Percentiles rank a stretch among this genome's conserved stretches.
phyloP scores from a whole-genome alignment of 92 coral and sea anemone species.

The Zoanthus sociatus region DNA sequence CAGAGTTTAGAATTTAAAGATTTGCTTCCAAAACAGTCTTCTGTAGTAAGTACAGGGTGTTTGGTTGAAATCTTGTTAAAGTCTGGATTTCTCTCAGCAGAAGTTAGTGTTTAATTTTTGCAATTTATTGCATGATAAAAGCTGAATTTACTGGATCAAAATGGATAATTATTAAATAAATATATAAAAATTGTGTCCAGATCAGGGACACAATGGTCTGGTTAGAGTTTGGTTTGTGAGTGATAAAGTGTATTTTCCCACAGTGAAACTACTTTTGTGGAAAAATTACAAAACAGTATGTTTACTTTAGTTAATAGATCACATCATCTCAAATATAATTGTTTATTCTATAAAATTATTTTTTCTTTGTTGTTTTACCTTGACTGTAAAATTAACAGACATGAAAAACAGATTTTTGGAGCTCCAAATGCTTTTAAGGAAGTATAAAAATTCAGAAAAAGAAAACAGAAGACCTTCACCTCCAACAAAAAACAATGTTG shows the following conservation, averaged over 20 bases:
- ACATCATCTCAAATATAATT: too few relatives aligned
- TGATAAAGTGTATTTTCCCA: too few relatives aligned
- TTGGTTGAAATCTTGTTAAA: not conserved
- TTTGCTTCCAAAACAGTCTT: not conserved
- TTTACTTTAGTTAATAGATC: too few relatives aligned
- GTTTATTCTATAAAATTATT: too few relatives aligned
- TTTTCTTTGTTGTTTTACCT: not conserved
- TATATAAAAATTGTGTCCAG: too few relatives aligned
- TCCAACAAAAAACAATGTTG: not conserved
- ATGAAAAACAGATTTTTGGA: conserved; percentile 44
- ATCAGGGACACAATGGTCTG: too few relatives aligned
- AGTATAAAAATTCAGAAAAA: conserved; percentile 17
- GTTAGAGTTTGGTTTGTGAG: too few relatives aligned
- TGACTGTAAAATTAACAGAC: not conserved
- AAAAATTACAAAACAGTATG: too few relatives aligned
- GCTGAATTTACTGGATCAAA: not conserved
- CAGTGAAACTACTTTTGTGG: too few relatives aligned
- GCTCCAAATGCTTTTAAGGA: conserved; percentile 31
- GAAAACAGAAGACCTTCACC: conserved; percentile 10
- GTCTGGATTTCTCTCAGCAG: not conserved
- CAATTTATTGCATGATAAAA: not conserved
- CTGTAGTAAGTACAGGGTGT: not conserved
- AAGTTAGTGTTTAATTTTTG: too few relatives aligned
- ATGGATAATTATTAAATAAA: too few relatives aligned
- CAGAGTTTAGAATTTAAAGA: not conserved